Percentiles rank a stretch among this genome's conserved stretches.
These are phyloP conservation scores for Psephotus haematonotus DNA, from an alignment of 2,113 vertebrate genomes.

Conservation along the genomic window DNA sequence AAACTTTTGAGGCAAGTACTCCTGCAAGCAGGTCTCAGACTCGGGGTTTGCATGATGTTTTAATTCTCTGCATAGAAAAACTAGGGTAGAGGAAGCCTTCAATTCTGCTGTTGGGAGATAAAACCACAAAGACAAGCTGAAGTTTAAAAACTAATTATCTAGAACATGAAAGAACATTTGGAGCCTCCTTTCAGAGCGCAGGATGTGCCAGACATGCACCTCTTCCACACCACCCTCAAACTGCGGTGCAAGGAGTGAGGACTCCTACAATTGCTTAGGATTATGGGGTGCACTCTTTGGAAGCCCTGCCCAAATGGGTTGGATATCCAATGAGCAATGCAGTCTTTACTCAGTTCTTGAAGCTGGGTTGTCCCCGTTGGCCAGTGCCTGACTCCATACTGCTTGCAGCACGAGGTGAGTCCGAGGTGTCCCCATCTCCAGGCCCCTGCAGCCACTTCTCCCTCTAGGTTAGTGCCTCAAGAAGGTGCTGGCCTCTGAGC, in stretches of 20 bases:
- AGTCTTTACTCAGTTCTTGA: accelerated
- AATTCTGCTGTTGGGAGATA: not conserved
- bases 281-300: not conserved
- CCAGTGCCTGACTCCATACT: not conserved
- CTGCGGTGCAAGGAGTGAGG: accelerated
- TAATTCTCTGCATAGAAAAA: not conserved
- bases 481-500: not conserved
- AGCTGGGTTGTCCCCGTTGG: accelerated
- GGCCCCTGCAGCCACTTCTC: not conserved
- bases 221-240: not conserved
- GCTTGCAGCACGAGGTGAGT: not conserved
- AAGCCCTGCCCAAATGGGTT: not conserved
- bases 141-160: not conserved
- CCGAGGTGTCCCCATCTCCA: accelerated
- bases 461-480: not conserved
- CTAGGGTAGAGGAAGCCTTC: not conserved
- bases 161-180: not conserved
- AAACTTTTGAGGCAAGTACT: not conserved
- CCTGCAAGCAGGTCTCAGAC: not conserved
- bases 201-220: not conserved
- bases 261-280: not conserved
- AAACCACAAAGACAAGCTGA: not conserved
- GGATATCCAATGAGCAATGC: accelerated
- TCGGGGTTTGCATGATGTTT: not conserved
- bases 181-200: not conserved